Evolutionary conservation across 2,888 invertebrate species (phyloP), one percentile per base, ranked within the genome.

Genomic region (Synergus umbraculus): DNA sequence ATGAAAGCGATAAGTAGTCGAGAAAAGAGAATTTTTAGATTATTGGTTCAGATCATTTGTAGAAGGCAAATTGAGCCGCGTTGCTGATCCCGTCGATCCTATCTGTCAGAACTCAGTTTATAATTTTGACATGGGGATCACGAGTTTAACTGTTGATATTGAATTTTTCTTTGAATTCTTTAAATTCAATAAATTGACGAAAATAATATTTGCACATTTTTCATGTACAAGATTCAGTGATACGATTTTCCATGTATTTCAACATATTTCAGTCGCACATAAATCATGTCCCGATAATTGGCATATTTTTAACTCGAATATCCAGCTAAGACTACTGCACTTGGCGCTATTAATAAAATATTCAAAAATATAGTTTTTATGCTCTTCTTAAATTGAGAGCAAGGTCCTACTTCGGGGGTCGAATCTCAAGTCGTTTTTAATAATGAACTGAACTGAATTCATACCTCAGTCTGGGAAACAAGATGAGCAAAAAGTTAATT

Each of bases 361-460:
- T 73, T 73, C 54, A 41, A 41, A 73, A 73, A 73, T 73, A 58
- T 58, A 37, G 12, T 73, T 49, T 73, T 73, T 73, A 58, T 73
- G 37, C 37, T 54, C 73, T 73, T 37, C 41, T 41, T 9, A 18
- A 73, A 54, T 73, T 15, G 73, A 37, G 73, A 73, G 18, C 73
- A 73, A 73, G 73, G 73, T 37, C 37, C 37, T 29, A n/a, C n/a
- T 54, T n/a, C 73, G 54, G 73, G 73, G 73, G 73, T 73, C 73
- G 73, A 73, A 58, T 73, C 54, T 73, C 54, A 73, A 73, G 54
- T 66, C 44, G 66, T 58, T 73, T 73, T 54, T 37, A 73, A 73
- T 58, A 73, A 54, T 73, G 54, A 37, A 73, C 49, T 58, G n/a
- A 29, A 49, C 49, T 73, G 54, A 37, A 73, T 73, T 73, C 73